A percentile compares a stretch with the other conserved stretches of the same genome.
Conservation (phyloP, 2,113 vertebrate genomes). For the Chionodraco myersi region DNA sequence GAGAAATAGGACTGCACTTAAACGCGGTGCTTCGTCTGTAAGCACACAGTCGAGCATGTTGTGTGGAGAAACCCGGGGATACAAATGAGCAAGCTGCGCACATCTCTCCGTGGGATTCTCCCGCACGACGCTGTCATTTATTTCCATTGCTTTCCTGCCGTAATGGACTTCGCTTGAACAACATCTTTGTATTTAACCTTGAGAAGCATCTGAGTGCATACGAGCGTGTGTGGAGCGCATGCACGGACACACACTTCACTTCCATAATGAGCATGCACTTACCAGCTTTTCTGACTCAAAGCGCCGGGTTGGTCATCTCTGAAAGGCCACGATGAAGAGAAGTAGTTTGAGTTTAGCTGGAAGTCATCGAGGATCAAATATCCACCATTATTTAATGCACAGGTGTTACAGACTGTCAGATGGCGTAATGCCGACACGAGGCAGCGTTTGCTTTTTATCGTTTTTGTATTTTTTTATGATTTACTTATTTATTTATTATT, state of each 20-base stretch:
- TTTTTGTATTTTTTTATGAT: too few species aligned
- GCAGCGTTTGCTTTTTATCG: too few species aligned
- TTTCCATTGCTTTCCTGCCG: conserved; percentile 70
- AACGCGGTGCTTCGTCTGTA: conserved; percentile 66
- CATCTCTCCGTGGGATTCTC: conserved; percentile 70
- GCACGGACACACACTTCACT: conserved; percentile 49
- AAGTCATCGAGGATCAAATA: conserved; percentile 16
- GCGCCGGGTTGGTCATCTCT: conserved; percentile 35
- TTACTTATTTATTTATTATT: too few species aligned
- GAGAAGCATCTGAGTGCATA: conserved; percentile 66
- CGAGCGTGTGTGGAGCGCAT: conserved; percentile 34
- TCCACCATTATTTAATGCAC: neutral
- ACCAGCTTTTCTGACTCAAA: conserved; percentile 38
- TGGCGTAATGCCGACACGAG: too few species aligned
- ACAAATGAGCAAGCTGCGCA: conserved; percentile 63
- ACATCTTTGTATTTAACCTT: conserved; percentile 80
- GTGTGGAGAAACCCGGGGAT: conserved; percentile 48
- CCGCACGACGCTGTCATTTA: conserved; percentile 71
- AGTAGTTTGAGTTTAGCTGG: conserved; percentile 15
- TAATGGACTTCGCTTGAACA: conserved; percentile 74
- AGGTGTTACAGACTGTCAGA: neutral
- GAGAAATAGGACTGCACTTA: conserved; percentile 57
- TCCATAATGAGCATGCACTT: conserved; percentile 41
- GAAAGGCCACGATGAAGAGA: conserved; percentile 38
- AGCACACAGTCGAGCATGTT: conserved; percentile 71